These are phyloP conservation scores for Falcaria lacertinaria DNA, from an alignment of 2,888 invertebrate genomes.

Conservation along the genomic window DNA sequence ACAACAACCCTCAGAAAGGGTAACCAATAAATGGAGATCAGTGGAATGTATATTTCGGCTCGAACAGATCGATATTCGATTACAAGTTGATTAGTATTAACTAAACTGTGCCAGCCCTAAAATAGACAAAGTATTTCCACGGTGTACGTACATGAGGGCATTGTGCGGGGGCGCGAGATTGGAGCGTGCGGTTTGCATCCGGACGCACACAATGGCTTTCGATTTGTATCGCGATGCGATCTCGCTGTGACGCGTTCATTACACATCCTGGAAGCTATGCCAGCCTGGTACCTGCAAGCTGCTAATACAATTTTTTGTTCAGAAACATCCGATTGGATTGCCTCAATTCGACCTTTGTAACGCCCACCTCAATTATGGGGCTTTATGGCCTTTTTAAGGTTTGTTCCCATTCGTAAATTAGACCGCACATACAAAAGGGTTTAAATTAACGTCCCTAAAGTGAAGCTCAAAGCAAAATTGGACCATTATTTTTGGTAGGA, in stretches of 20 bases:
- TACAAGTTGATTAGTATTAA: slow-evolving; percentile 14
- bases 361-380: slow-evolving; percentile 5
- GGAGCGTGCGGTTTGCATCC: slow-evolving; percentile 63
- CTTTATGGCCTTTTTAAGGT: not conserved
- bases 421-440: not conserved
- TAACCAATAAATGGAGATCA: slow-evolving; percentile 30
- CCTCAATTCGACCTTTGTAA: slow-evolving; percentile 13
- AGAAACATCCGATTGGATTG: slow-evolving; percentile 21
- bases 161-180: slow-evolving; percentile 53
- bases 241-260: slow-evolving; percentile 26
- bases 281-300: slow-evolving; percentile 20
- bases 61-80: slow-evolving; percentile 4
- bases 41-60: slow-evolving; percentile 12
- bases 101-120: slow-evolving; percentile 29
- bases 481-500: no score
- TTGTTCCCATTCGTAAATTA: not conserved
- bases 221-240: slow-evolving; percentile 61
- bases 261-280: slow-evolving; percentile 33
- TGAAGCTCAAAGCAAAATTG: no score
- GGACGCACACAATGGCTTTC: slow-evolving; percentile 53
- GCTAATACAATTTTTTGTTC: slow-evolving; percentile 25
- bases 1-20: slow-evolving; percentile 17
- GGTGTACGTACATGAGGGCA: slow-evolving; percentile 19
- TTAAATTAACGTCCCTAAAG: no score
- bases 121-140: slow-evolving; percentile 19